Conservation (phyloP, 2,113 vertebrate genomes). For the Erythrolamprus reginae region DNA sequence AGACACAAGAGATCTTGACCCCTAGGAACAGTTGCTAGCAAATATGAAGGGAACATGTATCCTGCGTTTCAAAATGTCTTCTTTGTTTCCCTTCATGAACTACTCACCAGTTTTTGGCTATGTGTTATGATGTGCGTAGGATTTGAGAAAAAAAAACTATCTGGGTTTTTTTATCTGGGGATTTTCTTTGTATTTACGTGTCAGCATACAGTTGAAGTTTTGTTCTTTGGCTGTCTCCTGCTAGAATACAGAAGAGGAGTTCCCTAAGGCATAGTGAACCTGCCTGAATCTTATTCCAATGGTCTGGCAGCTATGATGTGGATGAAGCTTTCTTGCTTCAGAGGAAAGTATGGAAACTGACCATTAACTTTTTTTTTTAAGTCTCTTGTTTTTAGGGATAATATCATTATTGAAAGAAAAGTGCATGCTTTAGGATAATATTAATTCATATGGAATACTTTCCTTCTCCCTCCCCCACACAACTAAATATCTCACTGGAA, state of each 20-base stretch:
- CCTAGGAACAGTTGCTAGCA: background rate
- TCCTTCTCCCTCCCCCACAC: too few species aligned
- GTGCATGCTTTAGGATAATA: background rate
- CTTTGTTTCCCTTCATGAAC: background rate
- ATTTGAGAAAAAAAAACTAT: background rate
- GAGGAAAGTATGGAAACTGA: background rate
- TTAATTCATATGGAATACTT: background rate
- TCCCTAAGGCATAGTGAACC: background rate
- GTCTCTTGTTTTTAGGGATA: background rate
- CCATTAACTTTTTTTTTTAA: background rate
- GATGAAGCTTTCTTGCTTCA: background rate
- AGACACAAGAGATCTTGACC: background rate
- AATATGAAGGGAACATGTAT: background rate
- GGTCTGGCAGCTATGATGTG: background rate
- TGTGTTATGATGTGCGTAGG: background rate
- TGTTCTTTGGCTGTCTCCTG: background rate
- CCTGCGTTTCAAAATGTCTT: background rate
- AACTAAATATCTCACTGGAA: background rate
- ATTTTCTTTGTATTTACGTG: background rate
- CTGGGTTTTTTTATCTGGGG: background rate
- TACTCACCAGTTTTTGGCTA: background rate
- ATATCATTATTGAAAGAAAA: background rate
- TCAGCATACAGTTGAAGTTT: background rate
- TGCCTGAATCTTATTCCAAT: background rate
- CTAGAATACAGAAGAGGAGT: background rate